Conservation (phyloP, 2,888 invertebrate genomes). For the Eupeodes luniger region DNA sequence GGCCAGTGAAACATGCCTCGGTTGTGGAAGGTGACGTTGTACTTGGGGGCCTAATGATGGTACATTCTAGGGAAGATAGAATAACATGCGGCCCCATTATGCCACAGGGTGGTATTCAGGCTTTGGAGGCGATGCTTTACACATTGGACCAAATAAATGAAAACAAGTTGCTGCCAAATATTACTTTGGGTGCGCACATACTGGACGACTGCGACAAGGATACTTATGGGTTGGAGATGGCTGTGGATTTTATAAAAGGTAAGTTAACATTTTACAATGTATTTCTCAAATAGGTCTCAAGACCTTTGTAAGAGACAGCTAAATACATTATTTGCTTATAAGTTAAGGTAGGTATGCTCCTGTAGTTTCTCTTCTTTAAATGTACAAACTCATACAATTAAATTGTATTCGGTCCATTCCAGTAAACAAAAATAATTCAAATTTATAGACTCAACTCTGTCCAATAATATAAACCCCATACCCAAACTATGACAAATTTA, state of each 20-base stretch:
- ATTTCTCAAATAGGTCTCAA: no score
- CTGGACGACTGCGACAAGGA: constrained; percentile 98
- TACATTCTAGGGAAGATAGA: constrained; percentile 94
- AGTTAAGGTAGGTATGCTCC: no score
- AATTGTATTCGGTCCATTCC: no score
- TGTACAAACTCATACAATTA: no score
- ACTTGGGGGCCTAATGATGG: constrained; percentile 97
- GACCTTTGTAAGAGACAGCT: no score
- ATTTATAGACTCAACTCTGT: no score
- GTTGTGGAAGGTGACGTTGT: constrained; percentile 94
- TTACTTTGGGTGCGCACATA: constrained; percentile 93
- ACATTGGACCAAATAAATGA: constrained; percentile 93
- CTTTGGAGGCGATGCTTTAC: constrained; percentile 96
- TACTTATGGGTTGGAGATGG: constrained; percentile 97
- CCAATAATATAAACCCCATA: no score
- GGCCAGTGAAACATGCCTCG: constrained; percentile 95
- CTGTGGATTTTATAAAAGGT: constrained; percentile 98
- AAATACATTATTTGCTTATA: no score
- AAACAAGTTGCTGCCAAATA: constrained; percentile 89
- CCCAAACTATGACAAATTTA: no score
- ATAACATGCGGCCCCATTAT: constrained; percentile 96
- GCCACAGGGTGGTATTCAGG: constrained; percentile 96
- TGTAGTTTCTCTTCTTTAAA: no score
- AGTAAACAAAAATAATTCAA: no score
- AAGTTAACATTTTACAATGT: constrained; percentile 80